Conservation (phyloP, 92 coral and sea anemone species). For the Meandrina meandrites region DNA sequence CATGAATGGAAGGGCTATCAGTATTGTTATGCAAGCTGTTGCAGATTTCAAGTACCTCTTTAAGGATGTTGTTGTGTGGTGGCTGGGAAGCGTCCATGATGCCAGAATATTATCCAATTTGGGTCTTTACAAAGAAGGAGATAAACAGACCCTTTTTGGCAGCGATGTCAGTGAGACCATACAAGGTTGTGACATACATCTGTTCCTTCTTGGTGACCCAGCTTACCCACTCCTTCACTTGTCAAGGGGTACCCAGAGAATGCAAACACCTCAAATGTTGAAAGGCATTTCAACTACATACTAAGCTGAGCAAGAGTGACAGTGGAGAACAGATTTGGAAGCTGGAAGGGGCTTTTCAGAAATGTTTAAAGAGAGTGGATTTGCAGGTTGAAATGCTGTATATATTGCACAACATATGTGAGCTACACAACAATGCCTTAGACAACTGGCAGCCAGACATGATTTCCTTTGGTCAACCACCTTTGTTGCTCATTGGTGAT, state of each 20-base stretch:
- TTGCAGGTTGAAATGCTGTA: not conserved
- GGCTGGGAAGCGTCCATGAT: not conserved
- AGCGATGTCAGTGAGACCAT: not conserved
- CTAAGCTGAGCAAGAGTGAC: constrained; percentile 43
- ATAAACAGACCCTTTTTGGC: not conserved
- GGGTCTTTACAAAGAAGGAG: not conserved
- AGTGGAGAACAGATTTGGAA: constrained; percentile 44
- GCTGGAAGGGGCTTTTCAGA: constrained; percentile 39
- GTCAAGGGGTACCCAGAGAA: constrained; percentile 34
- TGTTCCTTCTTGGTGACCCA: constrained; percentile 34
- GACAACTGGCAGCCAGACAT: too few relatives aligned
- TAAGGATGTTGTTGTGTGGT: not conserved
- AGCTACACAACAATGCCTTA: too few relatives aligned
- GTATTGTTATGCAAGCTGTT: constrained; percentile 47
- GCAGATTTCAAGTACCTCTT: constrained; percentile 28
- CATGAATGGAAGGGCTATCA: constrained; percentile 33
- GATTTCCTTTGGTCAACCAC: too few relatives aligned
- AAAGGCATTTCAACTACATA: constrained; percentile 33
- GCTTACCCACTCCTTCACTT: constrained; percentile 37
- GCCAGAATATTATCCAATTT: not conserved
- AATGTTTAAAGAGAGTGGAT: constrained; percentile 22
- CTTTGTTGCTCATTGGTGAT: too few relatives aligned
- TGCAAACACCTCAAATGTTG: constrained; percentile 22
- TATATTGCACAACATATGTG: too few relatives aligned
- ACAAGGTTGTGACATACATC: constrained; percentile 6